A percentile compares a stretch with the other conserved stretches of the same genome.
phyloP scores from a whole-genome alignment of 2,797 vertebrate genomes.

The Phrynocephalus guinanensis region DNA sequence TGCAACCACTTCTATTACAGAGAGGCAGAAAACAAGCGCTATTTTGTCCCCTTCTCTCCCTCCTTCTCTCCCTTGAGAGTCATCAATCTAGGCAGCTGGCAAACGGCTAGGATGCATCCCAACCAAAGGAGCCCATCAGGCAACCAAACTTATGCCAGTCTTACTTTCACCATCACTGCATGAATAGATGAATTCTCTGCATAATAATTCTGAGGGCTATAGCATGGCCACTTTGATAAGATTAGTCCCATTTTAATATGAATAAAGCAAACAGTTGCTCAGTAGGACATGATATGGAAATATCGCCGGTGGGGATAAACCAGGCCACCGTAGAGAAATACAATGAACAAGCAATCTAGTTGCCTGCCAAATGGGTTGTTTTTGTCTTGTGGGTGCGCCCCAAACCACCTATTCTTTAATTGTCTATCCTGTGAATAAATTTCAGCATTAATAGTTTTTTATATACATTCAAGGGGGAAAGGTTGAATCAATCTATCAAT shows the following conservation, averaged over 20 bases:
- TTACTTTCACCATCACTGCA: slow-evolving; percentile 44
- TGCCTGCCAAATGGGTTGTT: neutral
- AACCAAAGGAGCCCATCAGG: slow-evolving; percentile 51
- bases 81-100: slow-evolving; percentile 56
- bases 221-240: slow-evolving; percentile 61
- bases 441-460: neutral
- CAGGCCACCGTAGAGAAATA: neutral
- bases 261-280: slow-evolving; percentile 55
- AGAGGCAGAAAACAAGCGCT: slow-evolving; percentile 24
- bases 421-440: neutral
- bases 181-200: slow-evolving; percentile 26
- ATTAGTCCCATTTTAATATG: slow-evolving; percentile 61
- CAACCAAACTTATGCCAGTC: slow-evolving; percentile 55
- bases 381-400: neutral
- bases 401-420: neutral
- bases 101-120: slow-evolving; percentile 56
- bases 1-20: neutral
- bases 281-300: slow-evolving; percentile 45
- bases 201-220: slow-evolving; percentile 51
- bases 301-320: slow-evolving; percentile 46
- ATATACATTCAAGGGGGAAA: neutral
- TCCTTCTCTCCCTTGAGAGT: slow-evolving; percentile 38
- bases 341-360: neutral
- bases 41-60: slow-evolving; percentile 4
- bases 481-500: neutral